Evolutionary conservation across 1,140 invertebrate genomes (phyloP).

Genomic region (Drosophila ananassae): DNA sequence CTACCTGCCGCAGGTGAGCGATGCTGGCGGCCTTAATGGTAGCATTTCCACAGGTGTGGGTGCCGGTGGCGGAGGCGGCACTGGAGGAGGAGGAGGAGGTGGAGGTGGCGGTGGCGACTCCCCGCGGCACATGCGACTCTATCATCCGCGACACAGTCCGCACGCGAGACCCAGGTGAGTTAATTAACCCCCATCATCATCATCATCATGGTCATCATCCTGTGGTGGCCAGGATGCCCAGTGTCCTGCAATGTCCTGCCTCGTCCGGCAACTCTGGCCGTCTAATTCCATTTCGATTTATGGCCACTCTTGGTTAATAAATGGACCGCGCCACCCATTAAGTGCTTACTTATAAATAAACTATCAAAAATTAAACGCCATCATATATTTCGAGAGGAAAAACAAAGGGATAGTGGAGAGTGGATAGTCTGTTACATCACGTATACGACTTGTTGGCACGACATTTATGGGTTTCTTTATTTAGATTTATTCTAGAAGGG

Average conservation of each 20-base stretch:
- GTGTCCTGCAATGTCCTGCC: too few relatives aligned
- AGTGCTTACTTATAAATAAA: constrained; percentile 1
- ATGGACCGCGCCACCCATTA: background rate
- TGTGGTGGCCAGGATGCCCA: background rate
- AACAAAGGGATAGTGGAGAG: background rate
- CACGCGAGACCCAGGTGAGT: constrained; percentile 88
- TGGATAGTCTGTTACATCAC: background rate
- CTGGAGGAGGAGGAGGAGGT: constrained; percentile 31
- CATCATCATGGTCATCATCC: background rate
- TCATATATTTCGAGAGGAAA: background rate
- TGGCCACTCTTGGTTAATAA: background rate
- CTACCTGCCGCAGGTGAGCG: constrained; percentile 88
- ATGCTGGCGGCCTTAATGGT: constrained; percentile 61
- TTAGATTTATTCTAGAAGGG: background rate
- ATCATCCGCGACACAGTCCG: constrained; percentile 90
- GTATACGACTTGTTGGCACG: background rate
- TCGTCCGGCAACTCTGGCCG: background rate
- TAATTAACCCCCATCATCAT: constrained; percentile 7
- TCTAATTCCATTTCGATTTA: background rate
- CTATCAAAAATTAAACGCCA: background rate
- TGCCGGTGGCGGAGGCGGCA: constrained; percentile 10
- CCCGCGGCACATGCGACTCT: constrained; percentile 86
- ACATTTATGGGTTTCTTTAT: background rate
- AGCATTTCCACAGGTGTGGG: constrained; percentile 62
- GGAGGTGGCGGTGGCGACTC: constrained; percentile 85